These are phyloP conservation scores for Apotomis turbidana DNA, from an alignment of 2,888 invertebrate species.

Conservation along the genomic window DNA sequence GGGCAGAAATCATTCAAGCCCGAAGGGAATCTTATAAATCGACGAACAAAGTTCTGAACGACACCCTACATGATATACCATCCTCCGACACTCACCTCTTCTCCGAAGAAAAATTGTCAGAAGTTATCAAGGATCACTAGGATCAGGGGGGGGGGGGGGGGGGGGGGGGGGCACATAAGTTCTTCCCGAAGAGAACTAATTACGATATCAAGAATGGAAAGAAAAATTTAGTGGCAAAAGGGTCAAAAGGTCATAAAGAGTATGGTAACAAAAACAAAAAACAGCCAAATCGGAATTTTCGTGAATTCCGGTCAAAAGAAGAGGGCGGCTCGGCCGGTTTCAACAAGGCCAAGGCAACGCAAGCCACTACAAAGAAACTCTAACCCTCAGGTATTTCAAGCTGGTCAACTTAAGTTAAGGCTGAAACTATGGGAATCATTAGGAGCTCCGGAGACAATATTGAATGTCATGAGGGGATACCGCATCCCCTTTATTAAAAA, in stretches of 20 bases:
- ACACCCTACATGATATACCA: neutral
- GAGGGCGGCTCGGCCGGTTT: neutral
- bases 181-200: neutral
- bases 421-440: too few species aligned
- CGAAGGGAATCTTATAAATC: neutral
- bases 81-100: slow-evolving; percentile 10
- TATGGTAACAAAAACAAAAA: neutral
- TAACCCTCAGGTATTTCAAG: slow-evolving; percentile 3
- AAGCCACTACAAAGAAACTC: slow-evolving; percentile 7
- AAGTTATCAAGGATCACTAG: neutral
- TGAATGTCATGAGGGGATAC: too few species aligned
- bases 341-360: slow-evolving; percentile 1
- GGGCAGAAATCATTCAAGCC: neutral
- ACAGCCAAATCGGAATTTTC: slow-evolving; percentile 3
- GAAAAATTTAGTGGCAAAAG: neutral
- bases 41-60: neutral
- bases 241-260: neutral
- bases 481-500: too few species aligned
- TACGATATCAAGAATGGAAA: neutral
- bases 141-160: too few species aligned
- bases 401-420: too few species aligned
- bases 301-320: slow-evolving; percentile 8
- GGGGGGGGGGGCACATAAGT: slow-evolving; percentile 13
- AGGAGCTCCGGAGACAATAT: too few species aligned
- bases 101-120: slow-evolving; percentile 4